Evolutionary conservation across 2,113 vertebrate species (phyloP), one percentile per base, ranked within the genome.

Genomic region (Chionis minor): DNA sequence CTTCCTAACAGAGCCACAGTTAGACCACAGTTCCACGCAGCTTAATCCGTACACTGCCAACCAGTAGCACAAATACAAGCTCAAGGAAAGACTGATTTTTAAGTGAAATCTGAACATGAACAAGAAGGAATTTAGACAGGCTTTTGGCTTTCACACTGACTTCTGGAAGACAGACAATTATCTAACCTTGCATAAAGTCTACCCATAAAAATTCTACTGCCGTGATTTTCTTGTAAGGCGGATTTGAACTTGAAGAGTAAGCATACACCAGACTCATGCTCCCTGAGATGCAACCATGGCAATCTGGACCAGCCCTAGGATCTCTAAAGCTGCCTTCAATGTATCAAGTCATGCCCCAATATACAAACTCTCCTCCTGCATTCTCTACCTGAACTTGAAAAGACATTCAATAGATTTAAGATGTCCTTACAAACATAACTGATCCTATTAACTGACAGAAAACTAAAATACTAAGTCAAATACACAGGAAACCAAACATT

Each of bases 181-280:
- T 47, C 44, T 32, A 55, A 14, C 27, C 18, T 72, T 77, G 49
- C 58, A 56, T 35, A 66, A 94, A 51, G 33, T 30, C 63, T 62
- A 42, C 12, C 15, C 21, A 42, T 56, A 67, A 92, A 90, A 87
- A 78, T 69, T 77, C 45, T 95, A 33, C 40, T 51, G 45, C 21
- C 26, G 21, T 3, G 7, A 24, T 69, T 61, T 83, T 86, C 24
- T 73, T 40, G 19, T 40, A 56, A 84, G n/a, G 59, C 51, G 84
- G 91, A 86, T 58, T 15, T 73, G 69, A 92, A 96, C 45, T 70
- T 70, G 45, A 19, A 83, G 21, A 86, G 21, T 61, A 81, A 92
- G 49, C 8, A 51, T 49, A 73, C 2, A 61, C 18, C 38, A 92
- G 82, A 81, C 8, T 26, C 44, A n/a, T 19, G n/a, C 17, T 80